A percentile compares a stretch with the other conserved stretches of the same genome.
phyloP scores from a whole-genome alignment of 2,797 vertebrate species.

The Brachyrhaphis roseni region DNA sequence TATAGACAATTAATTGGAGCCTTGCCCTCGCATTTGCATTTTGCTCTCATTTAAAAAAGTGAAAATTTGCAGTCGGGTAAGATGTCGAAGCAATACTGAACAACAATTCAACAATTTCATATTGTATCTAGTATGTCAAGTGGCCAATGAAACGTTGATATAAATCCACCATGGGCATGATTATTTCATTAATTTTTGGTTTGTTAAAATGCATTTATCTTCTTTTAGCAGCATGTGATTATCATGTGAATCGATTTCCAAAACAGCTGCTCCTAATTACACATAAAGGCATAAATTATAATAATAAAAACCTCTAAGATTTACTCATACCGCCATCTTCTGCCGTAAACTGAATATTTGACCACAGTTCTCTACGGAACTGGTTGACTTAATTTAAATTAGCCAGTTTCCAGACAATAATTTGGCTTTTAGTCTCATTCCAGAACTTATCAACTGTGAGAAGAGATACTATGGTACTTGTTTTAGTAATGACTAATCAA shows the following conservation, averaged over 20 bases:
- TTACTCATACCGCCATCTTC: background rate
- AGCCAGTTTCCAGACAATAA: background rate
- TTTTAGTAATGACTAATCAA: too few species aligned
- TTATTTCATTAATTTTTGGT: too few species aligned
- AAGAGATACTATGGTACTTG: too few species aligned
- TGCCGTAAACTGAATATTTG: background rate
- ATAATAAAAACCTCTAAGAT: too few species aligned
- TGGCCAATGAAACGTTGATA: background rate
- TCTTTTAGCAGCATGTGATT: background rate
- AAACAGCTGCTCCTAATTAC: background rate
- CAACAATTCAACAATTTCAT: constrained; percentile 27
- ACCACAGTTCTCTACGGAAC: background rate
- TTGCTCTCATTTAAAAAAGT: constrained; percentile 70
- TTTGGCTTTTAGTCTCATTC: background rate
- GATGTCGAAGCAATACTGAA: constrained; percentile 49
- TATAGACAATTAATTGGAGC: constrained; percentile 82
- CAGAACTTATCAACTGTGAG: background rate
- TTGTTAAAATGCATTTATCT: background rate
- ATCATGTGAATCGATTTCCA: background rate
- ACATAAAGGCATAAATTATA: too few species aligned
- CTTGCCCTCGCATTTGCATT: constrained; percentile 63
- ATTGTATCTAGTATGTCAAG: background rate
- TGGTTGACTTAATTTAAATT: background rate
- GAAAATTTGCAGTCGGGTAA: constrained; percentile 47
- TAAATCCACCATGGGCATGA: background rate